Evolutionary conservation across 2,797 vertebrate genomes (phyloP).

Genomic region (Astyanax mexicanus): DNA sequence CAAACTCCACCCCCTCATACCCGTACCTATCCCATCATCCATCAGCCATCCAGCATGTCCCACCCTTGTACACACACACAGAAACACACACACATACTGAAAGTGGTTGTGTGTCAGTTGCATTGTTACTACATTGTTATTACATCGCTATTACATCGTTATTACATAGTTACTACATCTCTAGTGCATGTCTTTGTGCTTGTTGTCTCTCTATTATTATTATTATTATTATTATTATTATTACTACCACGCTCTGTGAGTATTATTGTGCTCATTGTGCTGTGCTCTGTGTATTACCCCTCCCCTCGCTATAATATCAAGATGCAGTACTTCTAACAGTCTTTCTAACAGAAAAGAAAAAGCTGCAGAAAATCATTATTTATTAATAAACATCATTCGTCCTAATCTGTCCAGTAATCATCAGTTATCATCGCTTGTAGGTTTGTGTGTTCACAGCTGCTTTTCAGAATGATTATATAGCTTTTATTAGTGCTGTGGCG

Average conservation of each 20-base stretch:
- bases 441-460: not conserved
- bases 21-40: slow-evolving; percentile 54
- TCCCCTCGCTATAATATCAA: slow-evolving; percentile 54
- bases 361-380: too few relatives aligned
- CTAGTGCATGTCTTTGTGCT: too few relatives aligned
- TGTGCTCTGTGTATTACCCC: not conserved
- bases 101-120: slow-evolving; percentile 21
- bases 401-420: not conserved
- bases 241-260: slow-evolving; percentile 66
- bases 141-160: too few relatives aligned
- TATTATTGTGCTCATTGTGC: slow-evolving; percentile 60
- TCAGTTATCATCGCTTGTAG: not conserved
- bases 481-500: too few relatives aligned
- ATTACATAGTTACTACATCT: too few relatives aligned
- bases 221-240: too few relatives aligned
- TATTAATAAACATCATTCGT: too few relatives aligned
- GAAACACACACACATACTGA: not conserved
- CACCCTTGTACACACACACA: slow-evolving; percentile 46
- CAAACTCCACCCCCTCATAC: slow-evolving; percentile 56
- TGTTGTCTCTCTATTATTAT: slow-evolving; percentile 55
- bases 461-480: too few relatives aligned
- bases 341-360: not conserved
- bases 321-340: not conserved
- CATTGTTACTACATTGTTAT: too few relatives aligned
- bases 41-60: slow-evolving; percentile 37